Percentiles rank a stretch among this genome's conserved stretches.
Evolutionary conservation across 2,113 vertebrate species (phyloP).

Genomic region (Amia ocellicauda): DNA sequence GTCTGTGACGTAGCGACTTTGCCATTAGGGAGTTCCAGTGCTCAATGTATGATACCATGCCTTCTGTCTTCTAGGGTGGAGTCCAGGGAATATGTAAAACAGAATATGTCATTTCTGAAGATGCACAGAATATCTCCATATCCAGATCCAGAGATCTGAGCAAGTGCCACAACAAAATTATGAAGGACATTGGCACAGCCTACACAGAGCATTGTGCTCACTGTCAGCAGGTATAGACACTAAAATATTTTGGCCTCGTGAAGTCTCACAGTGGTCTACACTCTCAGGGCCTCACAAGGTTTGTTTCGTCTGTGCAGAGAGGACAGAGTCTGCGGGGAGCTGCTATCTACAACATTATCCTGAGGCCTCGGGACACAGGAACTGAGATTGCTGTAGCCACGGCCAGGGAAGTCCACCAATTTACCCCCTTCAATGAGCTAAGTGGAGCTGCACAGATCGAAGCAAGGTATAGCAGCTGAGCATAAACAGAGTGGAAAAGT

Average conservation of each 20-base stretch:
- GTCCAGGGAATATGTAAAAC: conserved; percentile 56
- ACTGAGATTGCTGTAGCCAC: conserved; percentile 42
- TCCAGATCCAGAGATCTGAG: conserved; percentile 50
- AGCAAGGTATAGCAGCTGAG: conserved; percentile 46
- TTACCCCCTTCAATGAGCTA: conserved; percentile 49
- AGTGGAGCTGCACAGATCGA: conserved; percentile 42
- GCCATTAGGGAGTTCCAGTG: not conserved
- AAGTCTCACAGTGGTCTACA: not conserved
- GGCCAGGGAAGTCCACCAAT: conserved; percentile 51
- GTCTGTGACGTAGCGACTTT: not conserved
- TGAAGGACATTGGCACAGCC: conserved; percentile 35
- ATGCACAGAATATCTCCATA: conserved; percentile 31
- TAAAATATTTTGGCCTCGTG: not conserved
- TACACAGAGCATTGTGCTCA: conserved; percentile 35
- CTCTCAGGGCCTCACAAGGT: not conserved
- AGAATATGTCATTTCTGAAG: conserved; percentile 45
- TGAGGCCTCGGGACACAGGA: conserved; percentile 41
- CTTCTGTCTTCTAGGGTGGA: conserved; percentile 40
- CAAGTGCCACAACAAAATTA: conserved; percentile 48
- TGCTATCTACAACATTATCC: conserved; percentile 49
- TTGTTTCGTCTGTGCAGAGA: conserved; percentile 38
- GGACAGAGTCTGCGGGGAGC: conserved; percentile 42
- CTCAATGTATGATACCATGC: not conserved
- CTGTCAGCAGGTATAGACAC: conserved; percentile 23
- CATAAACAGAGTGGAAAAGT: not conserved